Evolutionary conservation across 2,888 invertebrate species (phyloP).

Genomic region (Cerastoderma edule): DNA sequence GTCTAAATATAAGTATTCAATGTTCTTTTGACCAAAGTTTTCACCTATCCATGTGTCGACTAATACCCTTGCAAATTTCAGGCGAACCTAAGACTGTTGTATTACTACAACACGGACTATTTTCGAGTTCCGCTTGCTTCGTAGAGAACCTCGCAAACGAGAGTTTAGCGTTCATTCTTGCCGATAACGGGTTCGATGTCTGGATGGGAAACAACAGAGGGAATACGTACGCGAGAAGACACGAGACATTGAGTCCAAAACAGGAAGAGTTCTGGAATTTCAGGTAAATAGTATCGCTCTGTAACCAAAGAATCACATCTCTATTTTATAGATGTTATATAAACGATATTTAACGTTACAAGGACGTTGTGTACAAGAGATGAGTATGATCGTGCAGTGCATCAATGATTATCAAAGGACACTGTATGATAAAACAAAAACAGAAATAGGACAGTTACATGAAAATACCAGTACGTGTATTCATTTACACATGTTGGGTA

Average conservation of each 20-base stretch:
- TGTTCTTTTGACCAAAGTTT: no score
- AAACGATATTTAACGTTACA: no score
- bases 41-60: no score
- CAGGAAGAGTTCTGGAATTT: constrained; percentile 88
- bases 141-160: constrained; percentile 88
- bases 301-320: not conserved
- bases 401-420: not conserved
- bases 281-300: constrained; percentile 81
- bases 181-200: constrained; percentile 87
- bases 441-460: not conserved
- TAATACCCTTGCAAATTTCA: no score
- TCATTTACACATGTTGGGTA: no score
- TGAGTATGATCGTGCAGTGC: not conserved
- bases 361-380: no score
- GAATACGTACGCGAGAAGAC: constrained; percentile 90
- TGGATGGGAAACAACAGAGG: constrained; percentile 95
- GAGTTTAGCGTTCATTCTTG: constrained; percentile 86
- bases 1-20: no score
- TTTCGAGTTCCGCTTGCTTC: constrained; percentile 92
- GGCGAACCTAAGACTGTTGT: constrained; percentile 72
- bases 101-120: constrained; percentile 87
- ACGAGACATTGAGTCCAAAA: constrained; percentile 86
- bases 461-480: no score
- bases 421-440: not conserved
- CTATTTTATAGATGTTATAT: not conserved